These are phyloP conservation scores for Ctenoplectra terminalis DNA, from an alignment of 1,140 invertebrate species.

Conservation along the genomic window DNA sequence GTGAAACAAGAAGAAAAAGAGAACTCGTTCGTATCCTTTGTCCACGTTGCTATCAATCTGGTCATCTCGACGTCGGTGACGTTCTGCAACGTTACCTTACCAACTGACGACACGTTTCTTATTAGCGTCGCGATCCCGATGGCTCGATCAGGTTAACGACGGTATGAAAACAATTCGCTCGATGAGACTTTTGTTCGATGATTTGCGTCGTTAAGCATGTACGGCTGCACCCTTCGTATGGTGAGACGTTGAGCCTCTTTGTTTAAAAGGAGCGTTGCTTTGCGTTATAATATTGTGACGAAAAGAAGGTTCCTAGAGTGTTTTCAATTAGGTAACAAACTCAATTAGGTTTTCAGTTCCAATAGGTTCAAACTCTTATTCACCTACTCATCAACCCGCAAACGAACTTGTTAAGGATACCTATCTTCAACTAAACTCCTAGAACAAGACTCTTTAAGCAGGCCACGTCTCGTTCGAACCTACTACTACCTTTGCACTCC, in stretches of 20 bases:
- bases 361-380: not conserved
- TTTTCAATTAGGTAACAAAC: too few species aligned
- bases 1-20: conserved; percentile 27
- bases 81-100: conserved; percentile 3
- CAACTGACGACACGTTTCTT: conserved; percentile 27
- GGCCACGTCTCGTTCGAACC: too few species aligned
- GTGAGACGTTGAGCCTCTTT: not conserved
- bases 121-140: not conserved
- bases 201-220: not conserved
- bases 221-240: not conserved
- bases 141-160: not conserved
- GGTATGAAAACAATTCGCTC: conserved; percentile 9
- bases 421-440: too few species aligned
- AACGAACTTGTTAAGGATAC: too few species aligned
- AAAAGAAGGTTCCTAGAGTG: not conserved
- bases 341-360: too few species aligned
- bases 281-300: not conserved
- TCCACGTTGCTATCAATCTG: conserved; percentile 42
- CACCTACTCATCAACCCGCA: too few species aligned
- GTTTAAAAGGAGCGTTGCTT: not conserved
- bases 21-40: conserved; percentile 53
- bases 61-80: conserved; percentile 32
- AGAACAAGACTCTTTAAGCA: too few species aligned
- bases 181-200: not conserved
- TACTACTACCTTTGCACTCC: too few species aligned